Conservation (phyloP, 1,140 invertebrate genomes). For the Papilio xuthus region DNA sequence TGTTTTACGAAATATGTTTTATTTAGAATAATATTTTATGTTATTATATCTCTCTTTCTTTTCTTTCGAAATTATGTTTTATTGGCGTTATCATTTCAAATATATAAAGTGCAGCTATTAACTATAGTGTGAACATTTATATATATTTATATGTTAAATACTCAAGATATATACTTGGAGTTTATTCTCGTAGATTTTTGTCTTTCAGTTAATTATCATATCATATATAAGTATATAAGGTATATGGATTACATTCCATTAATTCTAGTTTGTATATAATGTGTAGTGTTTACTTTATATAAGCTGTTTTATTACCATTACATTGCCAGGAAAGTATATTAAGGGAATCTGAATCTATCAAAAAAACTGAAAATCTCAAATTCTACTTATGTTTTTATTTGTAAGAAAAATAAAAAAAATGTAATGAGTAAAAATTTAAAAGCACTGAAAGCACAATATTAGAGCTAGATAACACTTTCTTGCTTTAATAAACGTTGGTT, state of each 20-base stretch:
- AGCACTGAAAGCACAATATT: not conserved
- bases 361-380: not conserved
- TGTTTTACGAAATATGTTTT: slow-evolving; percentile 11
- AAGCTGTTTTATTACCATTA: not conserved
- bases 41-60: slow-evolving; percentile 38
- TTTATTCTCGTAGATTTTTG: not conserved
- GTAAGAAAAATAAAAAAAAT: not conserved
- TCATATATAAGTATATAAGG: not conserved
- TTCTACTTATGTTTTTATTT: not conserved
- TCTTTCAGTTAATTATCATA: not conserved
- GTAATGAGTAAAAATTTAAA: not conserved
- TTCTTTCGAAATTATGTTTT: slow-evolving; percentile 29
- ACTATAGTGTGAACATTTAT: not conserved
- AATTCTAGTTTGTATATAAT: slow-evolving; percentile 3
- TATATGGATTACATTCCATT: not conserved
- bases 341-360: not conserved
- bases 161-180: not conserved
- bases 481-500: slow-evolving; percentile 15
- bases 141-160: not conserved
- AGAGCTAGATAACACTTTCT: slow-evolving; percentile 12
- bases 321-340: not conserved
- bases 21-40: slow-evolving; percentile 31
- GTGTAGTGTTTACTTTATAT: not conserved
- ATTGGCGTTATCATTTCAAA: not conserved
- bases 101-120: not conserved